Conservation (phyloP, 2,888 invertebrate genomes). For the Masnerella sp. region DNA sequence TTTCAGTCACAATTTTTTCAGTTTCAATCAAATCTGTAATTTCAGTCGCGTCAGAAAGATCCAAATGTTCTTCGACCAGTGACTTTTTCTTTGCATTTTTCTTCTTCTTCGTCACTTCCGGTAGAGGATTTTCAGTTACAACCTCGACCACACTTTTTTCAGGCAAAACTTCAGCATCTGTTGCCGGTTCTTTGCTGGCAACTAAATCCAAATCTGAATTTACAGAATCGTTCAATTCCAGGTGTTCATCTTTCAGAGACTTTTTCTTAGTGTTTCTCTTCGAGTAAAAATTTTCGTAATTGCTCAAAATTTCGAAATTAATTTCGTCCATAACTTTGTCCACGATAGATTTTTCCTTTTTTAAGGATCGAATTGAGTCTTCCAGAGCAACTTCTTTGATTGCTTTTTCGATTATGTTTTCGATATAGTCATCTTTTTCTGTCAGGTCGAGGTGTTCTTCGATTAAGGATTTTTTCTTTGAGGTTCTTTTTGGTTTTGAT, state of each 20-base stretch:
- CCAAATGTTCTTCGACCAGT: slow-evolving; percentile 60
- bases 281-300: too few species aligned
- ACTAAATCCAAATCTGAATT: too few species aligned
- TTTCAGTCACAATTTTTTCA: not conserved
- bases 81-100: slow-evolving; percentile 57
- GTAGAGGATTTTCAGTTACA: not conserved
- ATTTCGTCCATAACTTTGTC: too few species aligned
- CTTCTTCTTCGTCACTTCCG: not conserved
- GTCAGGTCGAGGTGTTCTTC: slow-evolving; percentile 3
- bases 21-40: too few species aligned
- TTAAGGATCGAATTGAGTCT: too few species aligned
- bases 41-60: slow-evolving; percentile 22
- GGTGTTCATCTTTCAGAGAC: not conserved
- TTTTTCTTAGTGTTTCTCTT: slow-evolving; percentile 1
- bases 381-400: not conserved
- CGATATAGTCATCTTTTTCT: too few species aligned
- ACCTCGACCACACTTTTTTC: too few species aligned
- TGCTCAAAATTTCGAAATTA: too few species aligned
- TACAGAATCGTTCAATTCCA: not conserved
- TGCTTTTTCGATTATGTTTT: not conserved
- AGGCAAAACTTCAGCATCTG: too few species aligned
- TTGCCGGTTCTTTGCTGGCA: not conserved
- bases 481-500: not conserved
- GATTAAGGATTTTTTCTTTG: slow-evolving; percentile 5
- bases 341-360: too few species aligned